Base-by-base conservation (phyloP, 2,888 invertebrate genomes). In the Drosophila cracens region DNA sequence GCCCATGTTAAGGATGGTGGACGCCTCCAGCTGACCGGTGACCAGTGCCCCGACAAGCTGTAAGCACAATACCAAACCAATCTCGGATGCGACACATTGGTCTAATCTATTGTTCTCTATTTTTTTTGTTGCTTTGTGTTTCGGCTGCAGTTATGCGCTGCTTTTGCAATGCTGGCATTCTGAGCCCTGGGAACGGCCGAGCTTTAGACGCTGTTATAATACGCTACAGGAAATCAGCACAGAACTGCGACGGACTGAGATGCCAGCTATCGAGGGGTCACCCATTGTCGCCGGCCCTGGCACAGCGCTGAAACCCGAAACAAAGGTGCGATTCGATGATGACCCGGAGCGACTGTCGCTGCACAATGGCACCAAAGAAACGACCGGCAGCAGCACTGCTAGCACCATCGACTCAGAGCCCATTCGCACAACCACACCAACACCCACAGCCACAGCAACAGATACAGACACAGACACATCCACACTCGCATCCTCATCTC, bases 141-240 rank as follows among this genome's bases (percentile, higher is more conserved):
- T 34, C 4, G 10, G 21, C 0, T 13, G n/a, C 89, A 98, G 98
- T 72, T 97, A 97, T 93, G 95, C 96, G 81, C 93, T 99, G 63
- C 97, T 99, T 95, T 94, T 96, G 74, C 95, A 95, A 86, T 99
- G 99, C 92, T 99, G 99, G 99, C 96, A 95, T 88, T 96, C 96
- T 89, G 95, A 95, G 53, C 95, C 97, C 0, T 97, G 97, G 74
- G 95, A 96, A 76, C 95, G 99, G 67, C 99, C 99, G 2, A 97
- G 97, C 57, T 99, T 99, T 93, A 96, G 96, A 76, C 95, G 95
- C 82, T 97, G 98, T 90, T 94, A 97, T 51, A 95, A 96, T 40
- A 76, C 81, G 6, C 59, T 92, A 18, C 74, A 91, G 63, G 70
- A 81, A n/a, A 88, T 92, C 25, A 90, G 84, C 61, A 79, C 86